Base-by-base conservation (phyloP, 2,888 invertebrate genomes). In the Loripinus fragilis region DNA sequence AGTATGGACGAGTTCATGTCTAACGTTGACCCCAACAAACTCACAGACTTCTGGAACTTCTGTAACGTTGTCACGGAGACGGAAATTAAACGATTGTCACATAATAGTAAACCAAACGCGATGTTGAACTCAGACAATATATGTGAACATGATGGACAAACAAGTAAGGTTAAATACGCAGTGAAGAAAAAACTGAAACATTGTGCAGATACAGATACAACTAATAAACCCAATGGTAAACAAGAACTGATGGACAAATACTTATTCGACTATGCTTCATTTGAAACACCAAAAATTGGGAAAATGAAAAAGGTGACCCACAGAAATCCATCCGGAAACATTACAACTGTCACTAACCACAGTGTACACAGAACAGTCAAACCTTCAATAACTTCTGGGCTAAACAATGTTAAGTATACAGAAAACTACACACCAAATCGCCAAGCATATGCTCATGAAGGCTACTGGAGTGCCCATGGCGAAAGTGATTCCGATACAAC, bases 181-280 rank as follows among this genome's bases (percentile, higher is more conserved):
- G 71, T 78, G 3, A 73, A 78, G 67, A 83, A 83, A 68, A 50
- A 71, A 17, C 55, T 83, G 38, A 83, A 74, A 65, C 50, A 60
- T 1, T 5, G 30, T 33, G 10, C 5, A 2, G 33, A 33, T 60
- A 67, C 76, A 23, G 73, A 74, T 25, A 50, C 65, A 10, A 71
- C 77, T 75, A 76, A 72, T 25, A 76, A 78, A 28, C 71, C 60
- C 33, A 77, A 78, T 8, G 83, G 83, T 3, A 83, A 83, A 48
- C 76, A 83, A 45, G 83, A 78, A 7, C 71, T 83, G 15, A 48
- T 83, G 15, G 68, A 76, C 30, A 83, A 78, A 42, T 83, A 83
- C 48, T 83, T 83, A 52, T 45, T 76, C 10, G 83, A 83, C 48
- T 78, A 8, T 20, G 10, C 60, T 17, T 3, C 7, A 17, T 60